phyloP scores from a whole-genome alignment of 1,140 invertebrate genomes.

The Harpegnathos saltator region DNA sequence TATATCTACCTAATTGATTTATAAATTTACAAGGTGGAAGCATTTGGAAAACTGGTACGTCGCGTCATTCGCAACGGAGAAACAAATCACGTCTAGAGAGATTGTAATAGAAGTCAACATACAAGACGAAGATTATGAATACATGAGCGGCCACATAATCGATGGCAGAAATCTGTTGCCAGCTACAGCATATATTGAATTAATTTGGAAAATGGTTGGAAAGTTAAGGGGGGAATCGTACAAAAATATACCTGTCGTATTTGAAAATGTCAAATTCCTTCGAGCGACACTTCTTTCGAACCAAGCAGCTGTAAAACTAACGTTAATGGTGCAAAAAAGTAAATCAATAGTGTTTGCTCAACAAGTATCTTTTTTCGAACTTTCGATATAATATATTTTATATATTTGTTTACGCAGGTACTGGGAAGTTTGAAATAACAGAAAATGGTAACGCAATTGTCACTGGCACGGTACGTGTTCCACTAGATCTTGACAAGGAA shows the following conservation, averaged over 20 bases:
- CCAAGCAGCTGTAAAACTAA: constrained; percentile 90
- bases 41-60: constrained; percentile 93
- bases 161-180: constrained; percentile 95
- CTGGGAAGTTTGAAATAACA: constrained; percentile 87
- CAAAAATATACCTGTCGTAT: constrained; percentile 92
- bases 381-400: not conserved
- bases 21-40: constrained; percentile 91
- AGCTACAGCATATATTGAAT: constrained; percentile 94
- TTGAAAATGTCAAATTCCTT: constrained; percentile 94
- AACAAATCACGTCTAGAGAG: constrained; percentile 89
- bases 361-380: no score
- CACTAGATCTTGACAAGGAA: constrained; percentile 80
- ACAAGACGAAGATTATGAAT: constrained; percentile 90
- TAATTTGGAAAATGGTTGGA: constrained; percentile 95
- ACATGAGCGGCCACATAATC: constrained; percentile 93
- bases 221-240: constrained; percentile 90
- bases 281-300: constrained; percentile 93
- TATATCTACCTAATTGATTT: no score
- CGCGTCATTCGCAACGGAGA: constrained; percentile 87
- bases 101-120: constrained; percentile 87
- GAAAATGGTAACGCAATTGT: constrained; percentile 93
- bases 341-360: not conserved
- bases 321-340: constrained; percentile 92
- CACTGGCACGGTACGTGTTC: constrained; percentile 89
- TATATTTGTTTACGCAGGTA: constrained; percentile 62